phyloP scores from a whole-genome alignment of 2,888 invertebrate genomes.

The Stramonita haemastoma region DNA sequence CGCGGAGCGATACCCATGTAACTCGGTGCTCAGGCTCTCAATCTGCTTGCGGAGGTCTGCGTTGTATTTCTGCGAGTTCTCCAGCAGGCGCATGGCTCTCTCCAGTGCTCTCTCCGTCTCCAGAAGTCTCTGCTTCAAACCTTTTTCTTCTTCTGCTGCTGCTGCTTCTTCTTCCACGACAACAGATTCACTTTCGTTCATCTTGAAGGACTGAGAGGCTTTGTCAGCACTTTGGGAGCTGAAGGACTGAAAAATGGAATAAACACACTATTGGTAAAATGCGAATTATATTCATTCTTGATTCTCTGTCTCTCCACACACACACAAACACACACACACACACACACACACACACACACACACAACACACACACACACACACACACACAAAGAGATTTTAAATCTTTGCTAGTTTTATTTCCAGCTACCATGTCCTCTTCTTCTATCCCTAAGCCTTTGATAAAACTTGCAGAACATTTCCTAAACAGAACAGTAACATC shows the following conservation, averaged over 20 bases:
- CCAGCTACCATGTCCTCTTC: neutral
- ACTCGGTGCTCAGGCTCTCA: slow-evolving; percentile 60
- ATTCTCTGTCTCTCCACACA: neutral
- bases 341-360: slow-evolving; percentile 1
- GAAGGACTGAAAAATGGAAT: neutral
- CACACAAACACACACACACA: neutral
- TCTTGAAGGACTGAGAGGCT: no score
- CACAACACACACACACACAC: neutral
- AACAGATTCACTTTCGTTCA: neutral
- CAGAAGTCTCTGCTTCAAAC: neutral
- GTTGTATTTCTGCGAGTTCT: slow-evolving; percentile 61
- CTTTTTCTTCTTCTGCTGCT: neutral
- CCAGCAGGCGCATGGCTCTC: slow-evolving; percentile 50
- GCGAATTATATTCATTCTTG: neutral
- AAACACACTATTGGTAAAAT: neutral
- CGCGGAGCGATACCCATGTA: slow-evolving; percentile 55
- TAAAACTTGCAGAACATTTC: no score
- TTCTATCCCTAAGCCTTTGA: no score
- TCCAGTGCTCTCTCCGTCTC: slow-evolving; percentile 47
- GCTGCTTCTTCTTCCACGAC: neutral
- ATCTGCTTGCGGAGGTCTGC: slow-evolving; percentile 61
- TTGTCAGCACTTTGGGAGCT: no score
- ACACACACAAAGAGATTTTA: neutral
- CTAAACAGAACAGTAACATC: no score
- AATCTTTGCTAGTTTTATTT: neutral